A percentile compares a stretch with the other conserved stretches of the same genome.
Evolutionary conservation across 2,888 invertebrate genomes (phyloP).

Genomic region (Coecobrya sp.): DNA sequence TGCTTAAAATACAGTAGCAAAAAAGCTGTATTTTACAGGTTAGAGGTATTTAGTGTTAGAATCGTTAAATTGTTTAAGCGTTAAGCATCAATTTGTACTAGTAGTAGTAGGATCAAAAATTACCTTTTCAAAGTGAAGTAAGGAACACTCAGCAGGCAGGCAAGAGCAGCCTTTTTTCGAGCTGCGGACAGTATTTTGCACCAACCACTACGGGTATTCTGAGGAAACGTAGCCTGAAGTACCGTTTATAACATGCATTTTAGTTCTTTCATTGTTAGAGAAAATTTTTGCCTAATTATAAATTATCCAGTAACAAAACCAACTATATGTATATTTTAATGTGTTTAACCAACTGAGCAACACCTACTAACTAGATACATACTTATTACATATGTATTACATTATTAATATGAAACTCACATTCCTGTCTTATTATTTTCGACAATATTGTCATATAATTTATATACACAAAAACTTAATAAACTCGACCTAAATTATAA

Average conservation of each 20-base stretch:
- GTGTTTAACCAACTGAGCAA: constrained; percentile 47
- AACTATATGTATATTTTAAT: not conserved
- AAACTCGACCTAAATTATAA: constrained; percentile 11
- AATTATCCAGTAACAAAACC: constrained; percentile 34
- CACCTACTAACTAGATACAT: constrained; percentile 54
- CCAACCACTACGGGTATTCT: constrained; percentile 92
- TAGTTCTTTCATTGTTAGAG: constrained; percentile 88
- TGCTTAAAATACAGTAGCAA: constrained; percentile 10
- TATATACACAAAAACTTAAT: not conserved
- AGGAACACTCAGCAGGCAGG: constrained; percentile 97
- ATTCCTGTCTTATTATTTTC: constrained; percentile 33
- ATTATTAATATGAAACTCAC: constrained; percentile 37
- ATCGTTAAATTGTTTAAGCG: constrained; percentile 43
- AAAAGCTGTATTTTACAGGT: constrained; percentile 22
- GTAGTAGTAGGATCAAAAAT: constrained; percentile 76
- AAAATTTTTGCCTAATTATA: constrained; percentile 68
- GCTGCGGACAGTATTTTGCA: constrained; percentile 94
- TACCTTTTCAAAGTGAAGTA: constrained; percentile 98
- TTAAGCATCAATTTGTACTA: constrained; percentile 53
- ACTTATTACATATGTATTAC: constrained; percentile 42
- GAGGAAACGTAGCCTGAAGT: constrained; percentile 91
- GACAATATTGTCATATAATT: not conserved
- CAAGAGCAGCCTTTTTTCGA: constrained; percentile 97
- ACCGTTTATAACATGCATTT: constrained; percentile 87
- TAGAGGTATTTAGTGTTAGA: constrained; percentile 10